phyloP scores from a whole-genome alignment of 2,888 invertebrate genomes.

The Ryuthela nishihirai region DNA sequence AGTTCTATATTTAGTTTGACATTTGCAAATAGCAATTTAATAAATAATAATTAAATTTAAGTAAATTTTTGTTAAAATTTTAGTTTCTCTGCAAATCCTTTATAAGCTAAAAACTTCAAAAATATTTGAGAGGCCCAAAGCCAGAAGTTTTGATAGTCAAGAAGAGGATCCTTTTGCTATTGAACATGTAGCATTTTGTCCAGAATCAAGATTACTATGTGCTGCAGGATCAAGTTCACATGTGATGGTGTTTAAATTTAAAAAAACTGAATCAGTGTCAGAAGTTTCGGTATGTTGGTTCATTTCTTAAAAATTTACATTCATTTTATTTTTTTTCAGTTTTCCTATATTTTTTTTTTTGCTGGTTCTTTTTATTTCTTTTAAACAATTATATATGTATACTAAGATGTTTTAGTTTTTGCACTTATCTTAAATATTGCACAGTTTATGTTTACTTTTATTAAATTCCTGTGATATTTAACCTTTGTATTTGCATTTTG shows the following conservation, averaged over 20 bases:
- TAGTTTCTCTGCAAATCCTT: constrained; percentile 86
- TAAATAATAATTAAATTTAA: neutral
- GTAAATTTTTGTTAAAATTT: constrained; percentile 40
- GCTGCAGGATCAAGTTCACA: constrained; percentile 90
- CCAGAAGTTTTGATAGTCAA: constrained; percentile 47
- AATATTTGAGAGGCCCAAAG: constrained; percentile 69
- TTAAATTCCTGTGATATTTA: no score
- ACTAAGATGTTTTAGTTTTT: neutral
- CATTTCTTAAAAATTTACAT: constrained; percentile 9
- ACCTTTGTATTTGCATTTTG: no score
- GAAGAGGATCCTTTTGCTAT: constrained; percentile 85
- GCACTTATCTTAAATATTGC: no score
- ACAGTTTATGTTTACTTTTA: no score
- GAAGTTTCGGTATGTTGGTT: constrained; percentile 45
- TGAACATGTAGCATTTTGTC: constrained; percentile 84
- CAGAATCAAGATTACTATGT: constrained; percentile 84
- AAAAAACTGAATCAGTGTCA: constrained; percentile 16
- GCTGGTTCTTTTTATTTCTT: neutral
- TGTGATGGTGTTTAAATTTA: constrained; percentile 80
- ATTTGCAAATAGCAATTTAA: no score
- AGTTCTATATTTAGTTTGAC: no score
- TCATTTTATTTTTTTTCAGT: constrained; percentile 13
- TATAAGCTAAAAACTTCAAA: constrained; percentile 97
- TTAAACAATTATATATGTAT: neutral
- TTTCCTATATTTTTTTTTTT: neutral